Evolutionary conservation across 2,888 invertebrate species (phyloP).

Genomic region (Trissolcus japonicus): DNA sequence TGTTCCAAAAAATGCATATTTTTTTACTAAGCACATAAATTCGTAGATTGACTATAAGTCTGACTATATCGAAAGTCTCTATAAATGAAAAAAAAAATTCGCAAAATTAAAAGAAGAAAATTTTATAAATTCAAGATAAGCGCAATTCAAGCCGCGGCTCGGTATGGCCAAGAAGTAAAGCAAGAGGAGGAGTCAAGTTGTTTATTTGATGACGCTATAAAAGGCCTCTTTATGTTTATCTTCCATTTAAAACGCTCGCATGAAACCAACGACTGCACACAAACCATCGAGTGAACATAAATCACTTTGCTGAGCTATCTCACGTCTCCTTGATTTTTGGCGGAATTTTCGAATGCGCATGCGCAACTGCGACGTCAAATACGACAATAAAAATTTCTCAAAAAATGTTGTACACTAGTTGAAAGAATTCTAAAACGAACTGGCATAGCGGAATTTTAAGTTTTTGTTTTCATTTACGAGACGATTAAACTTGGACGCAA

Average conservation of each 20-base stretch:
- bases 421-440: conserved; percentile 23
- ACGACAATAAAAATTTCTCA: conserved; percentile 36
- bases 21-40: no score
- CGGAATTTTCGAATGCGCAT: conserved; percentile 46
- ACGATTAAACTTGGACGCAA: no score
- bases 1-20: no score
- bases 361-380: conserved; percentile 48
- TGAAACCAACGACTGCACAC: conserved; percentile 74
- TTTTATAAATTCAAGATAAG: conserved; percentile 19
- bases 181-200: conserved; percentile 76
- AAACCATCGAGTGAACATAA: conserved; percentile 74
- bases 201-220: conserved; percentile 77
- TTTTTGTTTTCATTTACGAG: no score
- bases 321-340: conserved; percentile 55
- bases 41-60: no score
- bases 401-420: conserved; percentile 5
- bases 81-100: no score
- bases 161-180: conserved; percentile 61
- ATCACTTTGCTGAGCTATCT: conserved; percentile 71
- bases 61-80: no score
- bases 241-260: conserved; percentile 76
- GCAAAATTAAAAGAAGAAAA: no score
- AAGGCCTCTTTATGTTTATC: conserved; percentile 77
- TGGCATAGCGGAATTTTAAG: background rate
- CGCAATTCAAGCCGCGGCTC: conserved; percentile 34